These are phyloP conservation scores for Haliclystus octoradiatus DNA, from an alignment of 30 jellyfish, hydroid and myxozoan species.

Conservation along the genomic window DNA sequence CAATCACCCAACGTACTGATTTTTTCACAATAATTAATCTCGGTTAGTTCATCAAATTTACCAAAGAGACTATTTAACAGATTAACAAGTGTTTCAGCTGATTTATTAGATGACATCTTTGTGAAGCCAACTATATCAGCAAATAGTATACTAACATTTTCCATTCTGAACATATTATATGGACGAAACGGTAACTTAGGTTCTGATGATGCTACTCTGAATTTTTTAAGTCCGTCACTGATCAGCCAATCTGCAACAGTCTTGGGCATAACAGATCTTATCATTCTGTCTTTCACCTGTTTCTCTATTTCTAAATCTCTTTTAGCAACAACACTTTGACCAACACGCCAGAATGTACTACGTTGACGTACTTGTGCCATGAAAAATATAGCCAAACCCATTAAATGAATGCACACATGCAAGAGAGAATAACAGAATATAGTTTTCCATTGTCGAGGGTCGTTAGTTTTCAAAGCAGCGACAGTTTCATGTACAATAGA, in stretches of 20 bases:
- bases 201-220: slow-evolving; percentile 58
- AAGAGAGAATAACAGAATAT: slow-evolving; percentile 37
- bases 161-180: slow-evolving; percentile 87
- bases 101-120: slow-evolving; percentile 91
- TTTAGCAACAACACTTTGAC: slow-evolving; percentile 98
- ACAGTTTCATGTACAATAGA: slow-evolving; percentile 85
- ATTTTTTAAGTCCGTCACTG: slow-evolving; percentile 58
- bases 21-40: slow-evolving; percentile 83
- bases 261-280: slow-evolving; percentile 97
- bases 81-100: slow-evolving; percentile 90
- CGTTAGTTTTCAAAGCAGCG: slow-evolving; percentile 31
- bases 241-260: slow-evolving; percentile 96
- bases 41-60: slow-evolving; percentile 90
- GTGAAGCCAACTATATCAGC: slow-evolving; percentile 99
- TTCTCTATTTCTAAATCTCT: slow-evolving; percentile 88
- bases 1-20: slow-evolving; percentile 98
- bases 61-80: slow-evolving; percentile 85
- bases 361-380: slow-evolving; percentile 94
- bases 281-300: slow-evolving; percentile 81
- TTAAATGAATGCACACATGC: slow-evolving; percentile 81
- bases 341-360: slow-evolving; percentile 97
- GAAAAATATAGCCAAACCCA: slow-evolving; percentile 89
- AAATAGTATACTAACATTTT: slow-evolving; percentile 83
- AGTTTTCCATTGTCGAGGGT: background rate
- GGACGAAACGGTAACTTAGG: slow-evolving; percentile 91